Base-by-base conservation (phyloP, 92 coral and sea anemone species). In the Porites rus region DNA sequence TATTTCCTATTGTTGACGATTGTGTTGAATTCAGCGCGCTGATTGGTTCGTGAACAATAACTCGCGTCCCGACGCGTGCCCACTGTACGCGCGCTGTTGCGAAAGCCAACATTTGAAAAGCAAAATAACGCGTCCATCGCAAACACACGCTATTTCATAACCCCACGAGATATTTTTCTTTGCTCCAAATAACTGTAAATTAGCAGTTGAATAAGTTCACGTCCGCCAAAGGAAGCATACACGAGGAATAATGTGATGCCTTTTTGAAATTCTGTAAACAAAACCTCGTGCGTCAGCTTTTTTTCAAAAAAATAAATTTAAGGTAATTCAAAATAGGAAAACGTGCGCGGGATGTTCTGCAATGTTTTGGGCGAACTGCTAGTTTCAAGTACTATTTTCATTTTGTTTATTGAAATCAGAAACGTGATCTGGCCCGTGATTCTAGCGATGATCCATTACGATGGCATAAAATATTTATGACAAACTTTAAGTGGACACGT, bases 41-140 rank as follows among this genome's bases (percentile, higher is more conserved):
- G 88, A 95, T 95, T 95, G 98, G 98, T 81, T 76, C 61, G 69
- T 79, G 88, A 77, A 93, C 93, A 93, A 93, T 62, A 50, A 80
- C 62, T 78, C 98, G 93, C 98, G 96, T 86, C 93, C 96, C 85
- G 89, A 86, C 98, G 98, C 98, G 98, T 95, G 98, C 96, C 77
- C 65, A 53, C 65, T 66, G 74, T 76, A 75, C 77, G 76, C 75
- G 38, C 87, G 31, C 87, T 79, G 83, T 80, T 84, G 87, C 93
- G 87, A 86, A 85, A 80, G 88, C 83, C 93, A 86, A 87, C 90
- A 86, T 90, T 90, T 90, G 83, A 85, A 85, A 85, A 76, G 83
- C 82, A 14, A 50, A 51, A 46, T 76, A 13, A 16, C 75, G 83
- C 84, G 76, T 76, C 83, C 76, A 66, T 16, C 43, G 77, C 91